Base-by-base conservation (phyloP, 2,888 invertebrate species). In the Ornithoptera alexandrae region DNA sequence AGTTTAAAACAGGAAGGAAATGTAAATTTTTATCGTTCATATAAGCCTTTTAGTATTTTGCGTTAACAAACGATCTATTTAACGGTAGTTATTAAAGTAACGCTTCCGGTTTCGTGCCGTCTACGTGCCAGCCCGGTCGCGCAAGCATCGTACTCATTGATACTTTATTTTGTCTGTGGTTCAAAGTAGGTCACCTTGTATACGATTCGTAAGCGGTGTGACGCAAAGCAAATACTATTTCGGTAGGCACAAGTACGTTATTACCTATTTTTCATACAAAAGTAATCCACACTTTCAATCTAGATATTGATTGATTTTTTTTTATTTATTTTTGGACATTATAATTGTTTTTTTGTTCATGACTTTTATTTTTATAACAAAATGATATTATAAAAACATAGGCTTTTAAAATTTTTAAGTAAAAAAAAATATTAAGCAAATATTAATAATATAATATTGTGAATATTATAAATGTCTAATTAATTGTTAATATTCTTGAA, bases 81-180 rank as follows among this genome's bases (percentile, higher is more conserved):
- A 67, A 42, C 67, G 64, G 56, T 60, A 63, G 60, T 67, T 70
- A 70, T 76, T 69, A 69, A 67, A 72, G 73, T 50, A 72, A 72
- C 75, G 71, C 74, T 80, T 77, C 80, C 73, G 80, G 82, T 82
- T 84, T 79, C 83, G 83, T 79, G 83, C 81, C 72, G 80, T 82
- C 82, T 84, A 80, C 83, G 83, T 79, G 83, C 82, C 82, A 77
- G 73, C 72, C 79, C 84, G 81, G 84, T 81, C 83, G 61, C 57
- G 66, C 77, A 76, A 76, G 79, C 78, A 74, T 72, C 66, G 70
- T 64, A 63, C 66, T 60, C 64, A 64, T 70, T 67, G 63, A 70
- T 67, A 67, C 70, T 69, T 66, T 66, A 70, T 70, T 70, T 67
- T 73, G 71, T 78, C 70, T 70, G 65, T 61, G 62, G 58, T 64